Percentiles rank a stretch among this genome's conserved stretches.
Evolutionary conservation across 2,797 vertebrate species (phyloP).

Genomic region (Falco columbarius): DNA sequence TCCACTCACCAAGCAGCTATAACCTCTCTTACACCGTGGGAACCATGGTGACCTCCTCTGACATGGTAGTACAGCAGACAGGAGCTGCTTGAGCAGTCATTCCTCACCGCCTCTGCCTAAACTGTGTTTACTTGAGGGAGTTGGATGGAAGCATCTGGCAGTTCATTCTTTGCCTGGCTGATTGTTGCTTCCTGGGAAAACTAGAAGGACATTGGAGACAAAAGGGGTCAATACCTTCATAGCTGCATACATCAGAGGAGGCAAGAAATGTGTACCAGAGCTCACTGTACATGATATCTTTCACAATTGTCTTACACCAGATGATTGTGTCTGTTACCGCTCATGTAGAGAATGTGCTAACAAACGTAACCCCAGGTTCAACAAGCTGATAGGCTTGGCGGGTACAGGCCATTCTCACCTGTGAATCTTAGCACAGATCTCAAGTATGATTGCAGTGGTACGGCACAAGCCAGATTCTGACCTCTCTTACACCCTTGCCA

Average conservation of each 20-base stretch:
- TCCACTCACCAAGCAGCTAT: not conserved
- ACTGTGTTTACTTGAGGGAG: not conserved
- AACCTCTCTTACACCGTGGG: not conserved
- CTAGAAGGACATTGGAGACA: not conserved
- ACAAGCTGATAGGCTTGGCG: not conserved
- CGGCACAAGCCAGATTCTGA: not conserved
- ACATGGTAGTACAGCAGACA: not conserved
- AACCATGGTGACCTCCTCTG: not conserved
- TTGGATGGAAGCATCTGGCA: not conserved
- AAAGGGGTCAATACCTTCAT: not conserved
- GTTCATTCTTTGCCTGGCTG: not conserved
- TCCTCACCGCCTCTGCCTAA: not conserved
- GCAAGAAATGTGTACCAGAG: not conserved
- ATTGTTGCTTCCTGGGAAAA: not conserved
- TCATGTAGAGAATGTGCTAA: not conserved
- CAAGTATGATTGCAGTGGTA: not conserved
- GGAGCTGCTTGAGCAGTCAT: not conserved
- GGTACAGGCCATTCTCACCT: not conserved
- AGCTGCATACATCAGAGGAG: not conserved
- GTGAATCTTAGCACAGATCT: not conserved
- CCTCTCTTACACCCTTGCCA: not conserved
- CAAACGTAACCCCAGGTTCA: not conserved
- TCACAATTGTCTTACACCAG: not conserved
- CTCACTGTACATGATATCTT: not conserved
- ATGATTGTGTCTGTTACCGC: not conserved